Evolutionary conservation across 2,797 vertebrate species (phyloP), one percentile per base, ranked within the genome.

Genomic region (Gymnodraco acuticeps): DNA sequence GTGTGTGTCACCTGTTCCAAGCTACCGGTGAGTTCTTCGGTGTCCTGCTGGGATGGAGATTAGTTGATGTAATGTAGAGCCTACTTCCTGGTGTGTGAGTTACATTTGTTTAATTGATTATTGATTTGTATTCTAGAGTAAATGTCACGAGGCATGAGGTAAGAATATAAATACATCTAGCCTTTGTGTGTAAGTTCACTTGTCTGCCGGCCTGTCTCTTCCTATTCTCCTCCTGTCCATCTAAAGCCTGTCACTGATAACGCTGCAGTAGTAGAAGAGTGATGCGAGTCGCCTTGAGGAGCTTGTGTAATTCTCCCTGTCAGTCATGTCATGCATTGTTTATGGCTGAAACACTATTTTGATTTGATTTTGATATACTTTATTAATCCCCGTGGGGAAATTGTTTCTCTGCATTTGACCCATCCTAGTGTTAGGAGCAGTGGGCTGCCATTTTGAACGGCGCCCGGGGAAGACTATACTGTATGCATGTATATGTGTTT

Each of bases 41-140:
- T 59, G 42, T 68, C 78, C 69, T 66, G 73, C 78, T 59, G 60
- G 45, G 53, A 62, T 16, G 46, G 8, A 70, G 31, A 64, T 31
- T 27, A 14, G 54, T 16, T 77, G 50, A 62, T 74, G 50, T 67
- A 68, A 59, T 46, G 42, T 54, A 48, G 23, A 66, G 14, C 51
- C 16, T 43, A n/a, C 63, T 67, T 38, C 60, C 51, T 3, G 1
- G 63, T 11, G 1, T 46, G 73, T 75, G 47, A 77, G 82, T 78
- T 69, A 20, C 67, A 70, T 71, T 84, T 75, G 19, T 56, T 66
- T 69, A 77, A 80, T 71, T 56, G 54, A 83, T 81, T 77, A 77
- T 75, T 67, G 33, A 76, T 85, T 74, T 27, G 3, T 78, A 61
- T 51, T 80, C 52, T 56, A 10, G 2, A 60, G 11, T 52, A 84